Evolutionary conservation across 2,113 vertebrate species (phyloP).

Genomic region (Falco punctatus): DNA sequence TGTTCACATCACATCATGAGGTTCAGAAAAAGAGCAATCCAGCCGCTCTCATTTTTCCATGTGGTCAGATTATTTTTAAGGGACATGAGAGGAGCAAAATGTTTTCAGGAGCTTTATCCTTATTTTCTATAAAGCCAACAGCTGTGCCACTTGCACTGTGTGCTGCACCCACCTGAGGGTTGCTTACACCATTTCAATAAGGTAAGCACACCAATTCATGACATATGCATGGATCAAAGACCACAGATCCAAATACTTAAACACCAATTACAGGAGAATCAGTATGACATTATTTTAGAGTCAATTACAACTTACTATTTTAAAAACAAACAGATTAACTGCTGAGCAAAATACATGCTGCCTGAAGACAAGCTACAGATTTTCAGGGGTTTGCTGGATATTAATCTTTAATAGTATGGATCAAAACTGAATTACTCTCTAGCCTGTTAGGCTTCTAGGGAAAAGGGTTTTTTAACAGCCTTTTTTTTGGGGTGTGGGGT

Average conservation of each 20-base stretch:
- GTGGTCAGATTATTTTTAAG: not conserved
- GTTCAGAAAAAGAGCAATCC: not conserved
- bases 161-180: not conserved
- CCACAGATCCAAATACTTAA: not conserved
- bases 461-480: not conserved
- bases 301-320: not conserved
- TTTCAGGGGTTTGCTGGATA: not conserved
- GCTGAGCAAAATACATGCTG: not conserved
- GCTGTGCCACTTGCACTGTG: rapidly evolving
- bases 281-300: not conserved
- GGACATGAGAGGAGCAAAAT: not conserved
- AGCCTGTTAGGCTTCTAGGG: not conserved
- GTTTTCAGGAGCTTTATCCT: not conserved
- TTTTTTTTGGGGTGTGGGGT: not conserved
- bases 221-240: not conserved
- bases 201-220: not conserved
- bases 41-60: not conserved
- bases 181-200: not conserved
- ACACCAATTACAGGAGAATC: not conserved
- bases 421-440: not conserved
- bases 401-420: not conserved
- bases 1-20: rapidly evolving
- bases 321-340: not conserved
- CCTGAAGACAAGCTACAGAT: not conserved
- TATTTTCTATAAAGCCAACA: not conserved